These are phyloP conservation scores for Chydorus sphaericus DNA, from an alignment of 2,888 invertebrate genomes.

Conservation along the genomic window DNA sequence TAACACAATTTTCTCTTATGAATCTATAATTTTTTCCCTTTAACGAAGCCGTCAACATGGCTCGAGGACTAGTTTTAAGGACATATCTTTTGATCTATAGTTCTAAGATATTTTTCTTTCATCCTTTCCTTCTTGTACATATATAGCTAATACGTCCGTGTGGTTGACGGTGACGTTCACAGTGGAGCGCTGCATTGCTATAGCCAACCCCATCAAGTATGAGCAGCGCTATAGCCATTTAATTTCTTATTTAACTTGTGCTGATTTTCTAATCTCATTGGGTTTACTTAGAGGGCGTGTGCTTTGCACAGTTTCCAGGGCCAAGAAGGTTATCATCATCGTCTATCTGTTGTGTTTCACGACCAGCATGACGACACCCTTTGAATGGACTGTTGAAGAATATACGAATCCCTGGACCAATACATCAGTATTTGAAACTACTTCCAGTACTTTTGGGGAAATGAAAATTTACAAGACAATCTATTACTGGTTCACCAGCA, in stretches of 20 bases:
- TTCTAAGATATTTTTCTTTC: too few species aligned
- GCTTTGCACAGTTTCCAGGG: constrained; percentile 51
- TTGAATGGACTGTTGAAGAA: constrained; percentile 42
- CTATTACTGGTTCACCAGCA: constrained; percentile 48
- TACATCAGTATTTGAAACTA: not conserved
- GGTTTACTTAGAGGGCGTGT: constrained; percentile 47
- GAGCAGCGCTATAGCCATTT: too few species aligned
- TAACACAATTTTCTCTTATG: too few species aligned
- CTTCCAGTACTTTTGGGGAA: constrained; percentile 32
- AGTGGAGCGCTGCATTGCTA: constrained; percentile 57
- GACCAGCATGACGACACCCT: constrained; percentile 45
- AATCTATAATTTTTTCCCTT: too few species aligned
- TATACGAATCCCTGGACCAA: constrained; percentile 16
- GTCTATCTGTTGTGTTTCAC: constrained; percentile 43
- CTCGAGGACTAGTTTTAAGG: too few species aligned
- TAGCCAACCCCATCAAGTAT: constrained; percentile 58
- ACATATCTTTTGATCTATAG: too few species aligned
- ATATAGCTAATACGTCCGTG: constrained; percentile 46
- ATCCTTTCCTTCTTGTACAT: too few species aligned
- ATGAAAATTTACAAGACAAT: constrained; percentile 39
- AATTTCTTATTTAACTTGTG: too few species aligned
- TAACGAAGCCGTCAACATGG: too few species aligned
- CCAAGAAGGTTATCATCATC: constrained; percentile 44
- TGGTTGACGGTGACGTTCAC: constrained; percentile 63
- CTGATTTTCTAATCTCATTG: too few species aligned